Percentiles rank a stretch among this genome's conserved stretches.
phyloP scores from a whole-genome alignment of 2,888 invertebrate genomes.

The Diplolepis rosae region DNA sequence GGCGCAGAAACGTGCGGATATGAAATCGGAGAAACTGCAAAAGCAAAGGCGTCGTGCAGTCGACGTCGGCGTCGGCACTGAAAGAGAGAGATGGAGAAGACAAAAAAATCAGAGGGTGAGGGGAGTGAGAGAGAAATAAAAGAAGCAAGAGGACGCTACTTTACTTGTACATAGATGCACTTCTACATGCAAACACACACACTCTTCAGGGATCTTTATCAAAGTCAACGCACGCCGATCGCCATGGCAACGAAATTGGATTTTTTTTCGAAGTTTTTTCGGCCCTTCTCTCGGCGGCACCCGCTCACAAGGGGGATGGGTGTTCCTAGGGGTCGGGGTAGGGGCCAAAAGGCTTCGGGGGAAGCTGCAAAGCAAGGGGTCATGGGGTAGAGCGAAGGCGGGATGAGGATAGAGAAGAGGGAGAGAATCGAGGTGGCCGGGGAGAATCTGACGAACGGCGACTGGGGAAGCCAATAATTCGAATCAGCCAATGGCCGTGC shows the following conservation, averaged over 20 bases:
- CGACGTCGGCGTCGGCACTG: constrained; percentile 3
- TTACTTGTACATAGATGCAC: constrained; percentile 9
- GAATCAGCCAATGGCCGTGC: constrained; percentile 74
- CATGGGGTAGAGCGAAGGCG: constrained; percentile 50
- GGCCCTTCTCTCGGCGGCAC: constrained; percentile 65
- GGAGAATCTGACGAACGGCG: constrained; percentile 68
- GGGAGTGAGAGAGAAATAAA: not conserved
- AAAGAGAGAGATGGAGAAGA: not conserved
- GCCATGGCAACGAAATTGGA: constrained; percentile 74
- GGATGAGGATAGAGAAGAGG: constrained; percentile 49
- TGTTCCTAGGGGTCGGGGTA: constrained; percentile 28
- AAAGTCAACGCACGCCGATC: constrained; percentile 73
- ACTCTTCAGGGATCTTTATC: constrained; percentile 71
- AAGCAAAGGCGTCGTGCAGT: constrained; percentile 23
- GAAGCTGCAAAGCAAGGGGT: constrained; percentile 50
- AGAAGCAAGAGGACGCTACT: constrained; percentile 28
- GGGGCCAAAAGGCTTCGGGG: constrained; percentile 42
- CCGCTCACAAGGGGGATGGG: constrained; percentile 42
- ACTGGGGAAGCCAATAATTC: constrained; percentile 71
- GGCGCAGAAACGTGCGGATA: not conserved
- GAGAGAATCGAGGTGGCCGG: constrained; percentile 53
- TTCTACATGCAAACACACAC: not conserved
- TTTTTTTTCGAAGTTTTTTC: constrained; percentile 73
- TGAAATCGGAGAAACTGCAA: constrained; percentile 24
- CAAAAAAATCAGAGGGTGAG: not conserved